phyloP scores from a whole-genome alignment of 1,140 invertebrate genomes.

The Pogonomyrmex barbatus region DNA sequence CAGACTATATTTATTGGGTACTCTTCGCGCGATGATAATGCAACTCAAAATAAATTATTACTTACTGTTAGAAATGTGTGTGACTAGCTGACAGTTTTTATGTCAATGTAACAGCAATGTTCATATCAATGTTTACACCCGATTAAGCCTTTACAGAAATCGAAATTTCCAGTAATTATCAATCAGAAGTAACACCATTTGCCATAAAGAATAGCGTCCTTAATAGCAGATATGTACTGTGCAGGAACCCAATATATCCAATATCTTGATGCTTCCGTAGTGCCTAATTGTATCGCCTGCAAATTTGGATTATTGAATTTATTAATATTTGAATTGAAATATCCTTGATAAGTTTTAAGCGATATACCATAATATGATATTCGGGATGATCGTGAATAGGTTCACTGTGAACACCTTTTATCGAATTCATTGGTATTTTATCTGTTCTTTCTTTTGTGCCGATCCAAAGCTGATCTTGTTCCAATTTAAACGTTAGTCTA shows the following conservation, averaged over 20 bases:
- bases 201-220: conserved; percentile 93
- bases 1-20: conserved; percentile 70
- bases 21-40: conserved; percentile 68
- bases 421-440: conserved; percentile 96
- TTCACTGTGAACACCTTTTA: conserved; percentile 94
- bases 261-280: conserved; percentile 95
- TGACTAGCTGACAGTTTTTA: conserved; percentile 81
- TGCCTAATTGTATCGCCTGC: conserved; percentile 93
- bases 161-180: conserved; percentile 65
- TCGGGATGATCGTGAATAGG: conserved; percentile 96
- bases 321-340: too few species aligned
- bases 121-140: conserved; percentile 80
- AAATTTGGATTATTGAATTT: conserved; percentile 46
- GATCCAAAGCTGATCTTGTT: conserved; percentile 96
- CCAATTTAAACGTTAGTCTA: conserved; percentile 96
- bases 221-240: conserved; percentile 96
- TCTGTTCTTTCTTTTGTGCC: conserved; percentile 97
- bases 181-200: conserved; percentile 94
- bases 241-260: conserved; percentile 98
- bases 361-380: conserved; percentile 95
- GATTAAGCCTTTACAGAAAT: conserved; percentile 77
- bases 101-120: conserved; percentile 76
- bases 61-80: conserved; percentile 81
- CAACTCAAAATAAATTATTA: conserved; percentile 81
- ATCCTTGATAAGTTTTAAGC: neutral